These are phyloP conservation scores for Drosophila parthenogenetica DNA, from an alignment of 2,888 invertebrate genomes.

Conservation along the genomic window DNA sequence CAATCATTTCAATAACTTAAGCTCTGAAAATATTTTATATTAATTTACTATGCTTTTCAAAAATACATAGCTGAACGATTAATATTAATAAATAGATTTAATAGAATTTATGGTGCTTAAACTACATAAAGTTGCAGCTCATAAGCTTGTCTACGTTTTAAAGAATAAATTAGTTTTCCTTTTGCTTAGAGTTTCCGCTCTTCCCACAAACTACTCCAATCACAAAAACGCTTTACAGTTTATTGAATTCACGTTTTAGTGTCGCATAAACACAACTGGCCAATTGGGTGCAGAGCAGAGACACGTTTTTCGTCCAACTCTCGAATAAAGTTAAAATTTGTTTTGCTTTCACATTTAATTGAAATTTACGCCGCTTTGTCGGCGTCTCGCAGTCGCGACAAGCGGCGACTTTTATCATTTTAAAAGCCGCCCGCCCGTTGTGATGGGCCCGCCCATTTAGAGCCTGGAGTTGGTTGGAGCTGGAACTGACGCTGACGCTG, in stretches of 20 bases:
- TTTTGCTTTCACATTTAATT: constrained; percentile 83
- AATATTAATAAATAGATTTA: too few relatives aligned
- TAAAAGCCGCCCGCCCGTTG: constrained; percentile 62
- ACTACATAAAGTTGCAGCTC: too few relatives aligned
- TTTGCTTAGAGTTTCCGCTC: too few relatives aligned
- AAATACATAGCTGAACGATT: too few relatives aligned
- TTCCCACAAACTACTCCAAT: too few relatives aligned
- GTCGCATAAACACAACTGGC: constrained; percentile 33
- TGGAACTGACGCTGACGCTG: constrained; percentile 36
- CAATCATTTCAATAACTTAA: too few relatives aligned
- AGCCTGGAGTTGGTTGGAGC: constrained; percentile 17
- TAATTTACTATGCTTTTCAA: too few relatives aligned
- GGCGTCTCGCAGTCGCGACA: constrained; percentile 78
- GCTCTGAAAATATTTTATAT: too few relatives aligned
- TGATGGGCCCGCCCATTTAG: constrained; percentile 33
- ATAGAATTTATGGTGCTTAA: too few relatives aligned
- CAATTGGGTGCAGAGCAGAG: constrained; percentile 20
- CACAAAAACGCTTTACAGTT: too few relatives aligned
- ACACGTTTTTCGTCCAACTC: constrained; percentile 44
- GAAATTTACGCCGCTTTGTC: constrained; percentile 83
- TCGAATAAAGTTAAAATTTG: constrained; percentile 75
- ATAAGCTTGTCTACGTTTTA: too few relatives aligned
- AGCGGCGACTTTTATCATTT: constrained; percentile 80
- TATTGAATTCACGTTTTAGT: background rate
- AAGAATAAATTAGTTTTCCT: too few relatives aligned